Evolutionary conservation across 2,113 vertebrate species (phyloP), one percentile per base, ranked within the genome.

Genomic region (Morone chrysops): DNA sequence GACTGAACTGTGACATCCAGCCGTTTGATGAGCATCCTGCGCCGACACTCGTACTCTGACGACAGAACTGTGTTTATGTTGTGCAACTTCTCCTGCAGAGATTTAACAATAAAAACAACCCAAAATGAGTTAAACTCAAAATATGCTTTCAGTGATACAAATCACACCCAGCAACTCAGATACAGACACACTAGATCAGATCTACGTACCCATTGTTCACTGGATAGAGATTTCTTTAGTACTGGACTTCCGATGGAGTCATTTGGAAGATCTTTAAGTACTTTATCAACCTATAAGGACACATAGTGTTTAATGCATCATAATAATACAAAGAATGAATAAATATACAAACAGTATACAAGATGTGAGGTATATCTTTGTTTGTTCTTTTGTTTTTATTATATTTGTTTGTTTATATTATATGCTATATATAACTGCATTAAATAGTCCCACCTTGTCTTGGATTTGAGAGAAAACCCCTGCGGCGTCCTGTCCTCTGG

Each of bases 1-100:
- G 98, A 99, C 93, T 99, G 98, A 40, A 99, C 95, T 0, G 98
- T 99, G 71, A 99, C 98, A 61, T 99, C 98, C 16, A 99, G 95
- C 0, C 98, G 96, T 67, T 99, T 99, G 92, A 99, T 96, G 87
- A 99, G 87, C 98, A 99, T 98, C 72, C 96, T 95, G 12, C 97
- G 94, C 0, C 98, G 97, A 89, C 97, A 98, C 75, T 99, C 97
- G 1, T 99, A 99, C 89, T 99, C 97, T 9, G 93, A 95, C 1
- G 89, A 89, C 87, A 99, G 96, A 50, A 90, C 90, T 4, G 91
- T 70, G 25, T 99, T 99, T 70, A 99, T 97, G 90, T 90, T 94
- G 83, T 96, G 95, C 87, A 99, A 67, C 70, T 90, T 95, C 76
- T 94, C 94, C 98, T 99, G 90, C 18, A 16, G 70, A 84, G 45